Evolutionary conservation across 2,113 vertebrate species (phyloP).

Genomic region (Maccullochella peelii): DNA sequence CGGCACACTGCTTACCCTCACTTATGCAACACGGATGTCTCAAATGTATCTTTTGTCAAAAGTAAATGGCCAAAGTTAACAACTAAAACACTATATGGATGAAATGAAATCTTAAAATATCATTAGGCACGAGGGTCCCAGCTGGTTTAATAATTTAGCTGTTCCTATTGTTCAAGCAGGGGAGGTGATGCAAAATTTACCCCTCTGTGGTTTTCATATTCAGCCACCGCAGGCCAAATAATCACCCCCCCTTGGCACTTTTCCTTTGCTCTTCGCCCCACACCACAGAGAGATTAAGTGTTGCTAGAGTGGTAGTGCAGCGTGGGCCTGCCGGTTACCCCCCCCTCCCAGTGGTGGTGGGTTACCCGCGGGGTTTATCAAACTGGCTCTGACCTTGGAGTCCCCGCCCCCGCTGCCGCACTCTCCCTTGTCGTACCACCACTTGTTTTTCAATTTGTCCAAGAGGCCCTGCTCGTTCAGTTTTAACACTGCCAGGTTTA

Average conservation of each 20-base stretch:
- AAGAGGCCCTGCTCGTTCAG: slow-evolving; percentile 99
- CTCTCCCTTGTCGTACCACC: slow-evolving; percentile 99
- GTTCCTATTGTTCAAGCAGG: slow-evolving; percentile 19
- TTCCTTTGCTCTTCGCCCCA: slow-evolving; percentile 20
- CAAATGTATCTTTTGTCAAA: slow-evolving; percentile 13
- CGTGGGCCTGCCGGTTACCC: slow-evolving; percentile 93
- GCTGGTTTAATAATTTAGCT: slow-evolving; percentile 42
- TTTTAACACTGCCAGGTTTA: slow-evolving; percentile 99
- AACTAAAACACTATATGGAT: slow-evolving; percentile 1
- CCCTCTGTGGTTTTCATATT: slow-evolving; percentile 39
- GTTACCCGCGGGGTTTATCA: slow-evolving; percentile 93
- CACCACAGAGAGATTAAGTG: slow-evolving; percentile 44
- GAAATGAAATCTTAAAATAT: slow-evolving; percentile 3
- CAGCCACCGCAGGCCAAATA: background rate
- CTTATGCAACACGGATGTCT: slow-evolving; percentile 44
- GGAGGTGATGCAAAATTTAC: background rate
- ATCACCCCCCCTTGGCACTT: slow-evolving; percentile 1
- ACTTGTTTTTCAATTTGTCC: slow-evolving; percentile 99
- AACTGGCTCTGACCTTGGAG: slow-evolving; percentile 99
- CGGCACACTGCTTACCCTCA: slow-evolving; percentile 90
- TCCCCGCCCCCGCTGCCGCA: slow-evolving; percentile 99
- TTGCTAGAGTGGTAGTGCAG: slow-evolving; percentile 77
- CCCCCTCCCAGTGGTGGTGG: slow-evolving; percentile 82
- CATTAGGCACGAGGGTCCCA: background rate
- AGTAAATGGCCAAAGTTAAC: slow-evolving; percentile 13